Conservation (phyloP, 2,797 vertebrate species). For the Mustela erminea region DNA sequence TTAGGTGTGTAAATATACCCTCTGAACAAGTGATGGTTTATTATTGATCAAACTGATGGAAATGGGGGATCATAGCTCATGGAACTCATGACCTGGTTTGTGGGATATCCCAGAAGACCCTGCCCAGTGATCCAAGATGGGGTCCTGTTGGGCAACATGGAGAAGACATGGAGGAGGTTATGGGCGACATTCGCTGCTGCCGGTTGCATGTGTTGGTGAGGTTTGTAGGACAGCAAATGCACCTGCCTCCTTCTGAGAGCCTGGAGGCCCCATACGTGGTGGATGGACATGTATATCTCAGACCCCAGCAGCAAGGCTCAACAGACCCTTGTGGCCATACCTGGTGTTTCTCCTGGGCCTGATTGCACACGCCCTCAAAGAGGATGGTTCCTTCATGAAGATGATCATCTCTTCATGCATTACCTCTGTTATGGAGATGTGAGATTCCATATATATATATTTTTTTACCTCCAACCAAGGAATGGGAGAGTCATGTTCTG, state of each 20-base stretch:
- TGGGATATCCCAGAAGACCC: too few relatives aligned
- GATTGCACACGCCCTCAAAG: fast-evolving
- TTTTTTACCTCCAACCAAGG: fast-evolving
- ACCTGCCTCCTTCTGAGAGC: fast-evolving
- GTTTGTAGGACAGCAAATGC: fast-evolving
- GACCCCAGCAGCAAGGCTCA: too few relatives aligned
- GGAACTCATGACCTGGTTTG: neutral
- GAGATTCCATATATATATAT: neutral
- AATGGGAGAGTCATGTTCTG: neutral
- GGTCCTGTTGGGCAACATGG: neutral
- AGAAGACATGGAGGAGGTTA: too few relatives aligned
- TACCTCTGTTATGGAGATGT: fast-evolving
- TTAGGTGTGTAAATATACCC: neutral
- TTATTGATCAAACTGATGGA: fast-evolving
- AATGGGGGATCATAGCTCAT: neutral
- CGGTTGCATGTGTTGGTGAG: fast-evolving
- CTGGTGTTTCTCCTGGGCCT: neutral
- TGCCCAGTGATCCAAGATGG: fast-evolving
- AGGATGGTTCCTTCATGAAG: neutral
- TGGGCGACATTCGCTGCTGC: fast-evolving
- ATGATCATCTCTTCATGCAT: neutral
- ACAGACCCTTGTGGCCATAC: fast-evolving
- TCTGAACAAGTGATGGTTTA: fast-evolving
- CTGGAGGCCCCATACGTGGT: fast-evolving
- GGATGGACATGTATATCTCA: neutral